Base-by-base conservation (phyloP, 2,888 invertebrate genomes). In the Drosophila nr. perissopoda region DNA sequence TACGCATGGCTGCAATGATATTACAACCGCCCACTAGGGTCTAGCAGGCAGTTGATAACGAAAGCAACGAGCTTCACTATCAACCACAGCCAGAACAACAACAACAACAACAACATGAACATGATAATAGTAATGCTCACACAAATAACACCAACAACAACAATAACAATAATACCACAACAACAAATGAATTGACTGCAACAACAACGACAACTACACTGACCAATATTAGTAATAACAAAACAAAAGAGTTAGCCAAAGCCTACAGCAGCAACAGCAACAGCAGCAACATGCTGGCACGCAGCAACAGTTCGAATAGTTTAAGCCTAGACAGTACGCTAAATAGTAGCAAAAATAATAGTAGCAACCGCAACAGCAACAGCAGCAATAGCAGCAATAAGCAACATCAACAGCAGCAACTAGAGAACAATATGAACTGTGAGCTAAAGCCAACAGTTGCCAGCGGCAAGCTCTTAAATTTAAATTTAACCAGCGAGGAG, bases 1-100 rank as follows among this genome's bases (percentile, higher is more conserved):
- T 97, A 94, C 97, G 97, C 94, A 96, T 97, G 94, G 97, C 97
- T 92, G 97, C 97, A 93, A 96, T 97, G 94, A 96, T 97, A 94
- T 95, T 97, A 94, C 97, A 97, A 94, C 96, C 97, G 91, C 97
- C 97, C 93, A 97, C 97, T 94, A 96, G 96, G 94, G 97, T 96
- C 93, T 93, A 93, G 93, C 93, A 93, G 93, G 93, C 93, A 93
- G 92, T 92, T 91, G 92, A 91, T 91, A 90, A 88, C 86, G 84
- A 86, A 76, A 78, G 82, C 87, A 81, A 82, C 71, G 73, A 86
- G 85, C 82, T 84, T 67, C 71, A 70, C 61, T 75, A 78, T 75
- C 73, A 76, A 76, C 78, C 71, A 73, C 62, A 69, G 76, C 77
- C 54, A 56, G 69, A 78, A 78, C 83, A 73, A 76, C 73, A 76